Percentiles rank a stretch among this genome's conserved stretches.
Evolutionary conservation across 2,113 vertebrate genomes (phyloP).

Genomic region (Scartelaos histophorus): DNA sequence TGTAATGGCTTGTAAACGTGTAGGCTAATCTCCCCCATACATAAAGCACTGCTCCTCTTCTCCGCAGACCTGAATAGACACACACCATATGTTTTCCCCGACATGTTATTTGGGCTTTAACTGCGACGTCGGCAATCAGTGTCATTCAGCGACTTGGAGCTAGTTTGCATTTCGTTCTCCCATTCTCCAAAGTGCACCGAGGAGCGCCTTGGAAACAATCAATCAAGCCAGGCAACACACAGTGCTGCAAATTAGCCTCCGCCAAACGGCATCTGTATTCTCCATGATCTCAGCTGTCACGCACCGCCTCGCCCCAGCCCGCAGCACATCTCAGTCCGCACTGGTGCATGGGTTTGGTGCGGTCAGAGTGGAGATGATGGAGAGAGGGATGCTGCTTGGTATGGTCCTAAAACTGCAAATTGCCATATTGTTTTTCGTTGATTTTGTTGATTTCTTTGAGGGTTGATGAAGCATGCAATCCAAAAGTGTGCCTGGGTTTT

Average conservation of each 20-base stretch:
- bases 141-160: slow-evolving; percentile 28
- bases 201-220: slow-evolving; percentile 50
- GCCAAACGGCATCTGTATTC: slow-evolving; percentile 37
- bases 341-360: background rate
- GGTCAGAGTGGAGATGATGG: background rate
- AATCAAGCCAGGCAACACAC: slow-evolving; percentile 51
- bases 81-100: background rate
- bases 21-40: background rate
- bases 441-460: too few relatives aligned
- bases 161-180: slow-evolving; percentile 33
- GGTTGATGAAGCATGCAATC: too few relatives aligned
- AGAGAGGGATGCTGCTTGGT: background rate
- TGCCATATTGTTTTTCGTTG: too few relatives aligned
- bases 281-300: slow-evolving; percentile 45
- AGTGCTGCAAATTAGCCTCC: slow-evolving; percentile 49
- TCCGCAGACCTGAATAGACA: slow-evolving; percentile 6
- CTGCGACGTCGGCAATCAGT: slow-evolving; percentile 15
- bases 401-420: too few relatives aligned
- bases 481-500: too few relatives aligned
- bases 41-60: background rate
- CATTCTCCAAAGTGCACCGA: slow-evolving; percentile 39
- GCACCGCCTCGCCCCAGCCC: slow-evolving; percentile 1
- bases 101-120: slow-evolving; percentile 13
- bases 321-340: background rate
- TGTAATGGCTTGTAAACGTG: slow-evolving; percentile 11